A percentile compares a stretch with the other conserved stretches of the same genome.
phyloP scores from a whole-genome alignment of 2,797 vertebrate species.

The Argentina silus region DNA sequence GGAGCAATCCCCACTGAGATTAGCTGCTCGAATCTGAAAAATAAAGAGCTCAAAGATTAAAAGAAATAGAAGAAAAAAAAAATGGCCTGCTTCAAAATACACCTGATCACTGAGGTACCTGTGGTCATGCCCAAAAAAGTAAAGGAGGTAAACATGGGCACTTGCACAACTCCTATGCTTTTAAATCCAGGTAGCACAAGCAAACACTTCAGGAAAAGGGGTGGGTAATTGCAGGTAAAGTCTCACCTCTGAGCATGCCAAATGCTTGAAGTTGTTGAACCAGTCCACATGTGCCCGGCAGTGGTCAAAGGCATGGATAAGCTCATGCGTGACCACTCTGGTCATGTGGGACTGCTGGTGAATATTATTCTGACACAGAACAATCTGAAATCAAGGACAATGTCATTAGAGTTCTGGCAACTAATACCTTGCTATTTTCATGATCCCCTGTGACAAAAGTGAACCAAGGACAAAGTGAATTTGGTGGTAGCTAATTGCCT shows the following conservation, averaged over 20 bases:
- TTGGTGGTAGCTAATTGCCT: constrained; percentile 8
- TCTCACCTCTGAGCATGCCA: constrained; percentile 96
- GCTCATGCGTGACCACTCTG: constrained; percentile 92
- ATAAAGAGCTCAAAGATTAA: constrained; percentile 2
- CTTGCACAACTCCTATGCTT: too few species aligned
- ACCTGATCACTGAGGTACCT: neutral
- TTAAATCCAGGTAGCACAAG: neutral
- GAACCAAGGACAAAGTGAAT: neutral
- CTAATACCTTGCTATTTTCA: neutral
- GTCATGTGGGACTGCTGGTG: constrained; percentile 91
- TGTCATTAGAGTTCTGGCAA: neutral
- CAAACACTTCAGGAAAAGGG: neutral
- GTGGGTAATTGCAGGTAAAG: too few species aligned
- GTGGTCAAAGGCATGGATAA: constrained; percentile 96
- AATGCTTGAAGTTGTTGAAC: constrained; percentile 89
- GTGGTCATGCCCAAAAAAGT: too few species aligned
- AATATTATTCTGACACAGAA: constrained; percentile 98
- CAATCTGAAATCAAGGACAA: constrained; percentile 80
- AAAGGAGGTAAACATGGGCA: too few species aligned
- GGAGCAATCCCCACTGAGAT: constrained; percentile 95
- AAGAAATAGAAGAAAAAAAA: neutral
- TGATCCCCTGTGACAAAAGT: neutral
- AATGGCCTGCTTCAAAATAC: neutral
- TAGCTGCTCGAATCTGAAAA: constrained; percentile 91
- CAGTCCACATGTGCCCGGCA: constrained; percentile 94